Evolutionary conservation across 2,797 vertebrate genomes (phyloP).

Genomic region (Spea hammondii): DNA sequence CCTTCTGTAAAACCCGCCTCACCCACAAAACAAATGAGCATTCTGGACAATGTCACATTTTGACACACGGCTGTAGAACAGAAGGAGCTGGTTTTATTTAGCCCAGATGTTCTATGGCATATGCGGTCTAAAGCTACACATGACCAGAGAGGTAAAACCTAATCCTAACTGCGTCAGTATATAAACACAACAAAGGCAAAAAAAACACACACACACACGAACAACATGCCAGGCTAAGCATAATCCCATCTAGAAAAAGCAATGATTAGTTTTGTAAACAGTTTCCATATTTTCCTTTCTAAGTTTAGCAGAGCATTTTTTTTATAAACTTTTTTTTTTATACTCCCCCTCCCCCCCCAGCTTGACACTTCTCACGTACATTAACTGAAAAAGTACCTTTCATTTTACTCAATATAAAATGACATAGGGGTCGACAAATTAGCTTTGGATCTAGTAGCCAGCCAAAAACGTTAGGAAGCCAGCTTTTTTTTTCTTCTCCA

Average conservation of each 20-base stretch:
- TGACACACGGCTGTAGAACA: neutral
- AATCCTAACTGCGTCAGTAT: slow-evolving; percentile 22
- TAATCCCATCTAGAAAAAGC: slow-evolving; percentile 27
- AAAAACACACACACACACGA: neutral
- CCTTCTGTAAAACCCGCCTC: too few species aligned
- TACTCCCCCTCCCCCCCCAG: too few species aligned
- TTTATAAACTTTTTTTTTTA: too few species aligned
- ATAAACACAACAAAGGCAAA: slow-evolving; percentile 4
- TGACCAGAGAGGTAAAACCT: slow-evolving; percentile 20
- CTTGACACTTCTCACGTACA: too few species aligned
- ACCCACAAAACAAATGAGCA: neutral
- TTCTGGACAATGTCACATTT: neutral
- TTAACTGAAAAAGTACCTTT: too few species aligned
- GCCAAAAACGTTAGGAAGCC: too few species aligned
- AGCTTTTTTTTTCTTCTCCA: too few species aligned
- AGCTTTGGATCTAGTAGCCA: too few species aligned
- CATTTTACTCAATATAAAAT: too few species aligned
- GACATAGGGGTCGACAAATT: too few species aligned
- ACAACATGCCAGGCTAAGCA: slow-evolving; percentile 18
- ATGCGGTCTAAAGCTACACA: slow-evolving; percentile 16
- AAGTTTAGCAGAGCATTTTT: neutral
- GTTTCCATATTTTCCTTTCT: neutral
- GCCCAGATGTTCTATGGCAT: slow-evolving; percentile 40
- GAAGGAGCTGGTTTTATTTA: neutral
- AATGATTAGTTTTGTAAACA: neutral